Conservation (phyloP, 30 jellyfish, hydroid and myxozoan species). For the Aurelia aurita complex sp. Pacific region DNA sequence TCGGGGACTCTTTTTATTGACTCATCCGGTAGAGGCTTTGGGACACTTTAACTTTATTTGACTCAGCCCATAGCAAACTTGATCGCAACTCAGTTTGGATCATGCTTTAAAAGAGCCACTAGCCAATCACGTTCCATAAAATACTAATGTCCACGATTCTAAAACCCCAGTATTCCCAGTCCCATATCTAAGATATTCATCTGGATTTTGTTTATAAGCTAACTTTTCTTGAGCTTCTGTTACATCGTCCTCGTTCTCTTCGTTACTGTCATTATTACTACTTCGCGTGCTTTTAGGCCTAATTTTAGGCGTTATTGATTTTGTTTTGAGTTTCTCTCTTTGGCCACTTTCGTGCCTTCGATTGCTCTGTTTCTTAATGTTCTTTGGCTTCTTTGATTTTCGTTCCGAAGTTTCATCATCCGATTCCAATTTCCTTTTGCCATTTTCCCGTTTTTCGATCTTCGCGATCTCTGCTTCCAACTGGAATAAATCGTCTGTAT, state of each 20-base stretch:
- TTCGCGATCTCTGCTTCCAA: slow-evolving; percentile 82
- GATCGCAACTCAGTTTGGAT: neutral
- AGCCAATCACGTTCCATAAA: slow-evolving; percentile 81
- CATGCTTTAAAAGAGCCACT: neutral
- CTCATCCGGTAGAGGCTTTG: too few relatives aligned
- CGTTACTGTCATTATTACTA: slow-evolving; percentile 8
- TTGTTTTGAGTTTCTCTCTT: slow-evolving; percentile 45
- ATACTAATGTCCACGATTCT: slow-evolving; percentile 90
- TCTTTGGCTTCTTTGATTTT: slow-evolving; percentile 9
- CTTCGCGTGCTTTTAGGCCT: slow-evolving; percentile 28
- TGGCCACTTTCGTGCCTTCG: neutral
- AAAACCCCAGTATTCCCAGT: slow-evolving; percentile 87
- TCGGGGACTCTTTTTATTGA: too few relatives aligned
- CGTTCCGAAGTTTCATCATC: slow-evolving; percentile 9
- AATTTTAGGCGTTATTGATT: slow-evolving; percentile 58
- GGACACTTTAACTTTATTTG: too few relatives aligned
- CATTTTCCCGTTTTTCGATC: slow-evolving; percentile 59
- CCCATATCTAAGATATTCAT: slow-evolving; percentile 88
- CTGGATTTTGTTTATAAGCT: slow-evolving; percentile 77
- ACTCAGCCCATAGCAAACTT: too few relatives aligned
- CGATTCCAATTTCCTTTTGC: slow-evolving; percentile 10
- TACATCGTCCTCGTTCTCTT: slow-evolving; percentile 17
- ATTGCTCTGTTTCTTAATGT: slow-evolving; percentile 21
- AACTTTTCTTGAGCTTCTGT: slow-evolving; percentile 55
- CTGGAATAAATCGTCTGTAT: slow-evolving; percentile 81